Evolutionary conservation across 2,888 invertebrate genomes (phyloP).

Genomic region (Perdita meconis): DNA sequence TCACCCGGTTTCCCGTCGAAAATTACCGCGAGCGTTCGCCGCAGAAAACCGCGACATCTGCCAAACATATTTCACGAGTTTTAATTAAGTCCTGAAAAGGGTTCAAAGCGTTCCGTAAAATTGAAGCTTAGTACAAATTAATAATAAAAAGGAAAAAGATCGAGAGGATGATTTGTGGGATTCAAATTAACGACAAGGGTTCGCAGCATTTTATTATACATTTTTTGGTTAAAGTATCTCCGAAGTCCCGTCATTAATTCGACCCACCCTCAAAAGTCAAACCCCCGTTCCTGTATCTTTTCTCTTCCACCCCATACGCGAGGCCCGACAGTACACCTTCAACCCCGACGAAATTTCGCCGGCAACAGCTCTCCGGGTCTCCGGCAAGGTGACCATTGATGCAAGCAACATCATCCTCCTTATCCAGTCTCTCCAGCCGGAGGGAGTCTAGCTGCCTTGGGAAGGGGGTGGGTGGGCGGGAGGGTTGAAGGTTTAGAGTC

Average conservation of each 20-base stretch:
- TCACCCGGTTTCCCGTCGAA: too few species aligned
- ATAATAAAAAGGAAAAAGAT: too few species aligned
- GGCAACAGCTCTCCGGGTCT: slow-evolving; percentile 15
- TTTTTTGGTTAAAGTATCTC: too few species aligned
- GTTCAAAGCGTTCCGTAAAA: too few species aligned
- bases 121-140: too few species aligned
- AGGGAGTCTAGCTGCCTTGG: slow-evolving; percentile 36
- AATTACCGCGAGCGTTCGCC: neutral
- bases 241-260: neutral
- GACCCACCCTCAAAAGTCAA: neutral
- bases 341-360: slow-evolving; percentile 6
- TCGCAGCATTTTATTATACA: too few species aligned
- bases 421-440: slow-evolving; percentile 60
- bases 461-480: neutral
- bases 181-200: too few species aligned
- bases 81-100: too few species aligned
- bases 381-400: slow-evolving; percentile 55
- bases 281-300: neutral
- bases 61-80: too few species aligned
- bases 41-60: too few species aligned
- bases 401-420: slow-evolving; percentile 52
- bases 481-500: slow-evolving; percentile 50
- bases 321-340: neutral
- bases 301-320: neutral
- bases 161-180: too few species aligned